Evolutionary conservation across 2,888 invertebrate genomes (phyloP).

Genomic region (Lordiphosa fenestrarum): DNA sequence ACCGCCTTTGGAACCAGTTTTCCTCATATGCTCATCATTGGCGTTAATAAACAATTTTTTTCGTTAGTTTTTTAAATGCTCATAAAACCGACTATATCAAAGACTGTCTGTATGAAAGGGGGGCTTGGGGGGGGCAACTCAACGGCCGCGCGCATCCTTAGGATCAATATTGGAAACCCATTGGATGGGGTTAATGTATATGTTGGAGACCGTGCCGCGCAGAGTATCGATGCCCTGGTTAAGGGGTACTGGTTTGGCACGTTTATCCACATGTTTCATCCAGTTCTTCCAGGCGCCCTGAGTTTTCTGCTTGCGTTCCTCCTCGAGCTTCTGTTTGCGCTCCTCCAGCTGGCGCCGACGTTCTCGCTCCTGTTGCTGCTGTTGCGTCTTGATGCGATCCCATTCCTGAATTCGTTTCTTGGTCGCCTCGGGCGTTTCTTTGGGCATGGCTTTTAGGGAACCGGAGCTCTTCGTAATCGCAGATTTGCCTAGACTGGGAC

Average conservation of each 20-base stretch:
- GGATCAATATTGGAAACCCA: constrained; percentile 71
- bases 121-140: neutral
- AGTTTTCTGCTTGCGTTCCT: constrained; percentile 59
- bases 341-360: constrained; percentile 28
- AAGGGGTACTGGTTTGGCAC: constrained; percentile 79
- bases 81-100: constrained; percentile 4
- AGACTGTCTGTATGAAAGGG: neutral
- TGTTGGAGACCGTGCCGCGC: constrained; percentile 77
- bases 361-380: constrained; percentile 42
- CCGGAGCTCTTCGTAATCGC: constrained; percentile 9
- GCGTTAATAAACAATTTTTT: neutral
- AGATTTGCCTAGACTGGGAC: constrained; percentile 2
- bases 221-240: constrained; percentile 77
- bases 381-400: constrained; percentile 38
- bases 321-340: constrained; percentile 59
- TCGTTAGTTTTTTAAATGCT: neutral
- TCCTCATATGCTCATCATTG: neutral
- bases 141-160: constrained; percentile 45
- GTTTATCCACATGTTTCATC: constrained; percentile 72
- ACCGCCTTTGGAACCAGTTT: constrained; percentile 3
- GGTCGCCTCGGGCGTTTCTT: constrained; percentile 26
- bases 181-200: constrained; percentile 78
- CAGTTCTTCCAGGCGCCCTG: constrained; percentile 74
- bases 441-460: constrained; percentile 5
- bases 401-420: constrained; percentile 40